These are phyloP conservation scores for Ammospiza nelsoni DNA, from an alignment of 2,113 vertebrate genomes.

Conservation along the genomic window DNA sequence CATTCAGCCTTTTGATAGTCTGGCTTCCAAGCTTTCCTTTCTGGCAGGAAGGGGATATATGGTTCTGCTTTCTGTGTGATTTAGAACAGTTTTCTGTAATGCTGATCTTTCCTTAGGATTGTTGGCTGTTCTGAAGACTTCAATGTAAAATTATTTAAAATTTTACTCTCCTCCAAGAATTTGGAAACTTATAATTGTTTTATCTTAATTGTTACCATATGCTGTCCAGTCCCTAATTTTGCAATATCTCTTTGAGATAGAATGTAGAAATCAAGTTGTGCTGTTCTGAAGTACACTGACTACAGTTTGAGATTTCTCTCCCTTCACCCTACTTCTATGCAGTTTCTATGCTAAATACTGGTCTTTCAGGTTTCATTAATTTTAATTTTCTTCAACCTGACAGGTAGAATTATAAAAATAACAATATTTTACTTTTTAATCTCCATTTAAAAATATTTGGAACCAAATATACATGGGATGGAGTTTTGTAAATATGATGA, in stretches of 20 bases:
- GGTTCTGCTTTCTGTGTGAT: background rate
- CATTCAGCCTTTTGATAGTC: background rate
- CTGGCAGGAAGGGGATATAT: background rate
- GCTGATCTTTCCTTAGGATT: background rate
- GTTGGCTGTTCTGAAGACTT: background rate
- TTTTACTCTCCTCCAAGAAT: background rate
- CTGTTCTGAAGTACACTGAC: background rate
- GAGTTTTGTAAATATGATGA: background rate
- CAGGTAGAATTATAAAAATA: background rate
- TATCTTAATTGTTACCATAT: constrained; percentile 38
- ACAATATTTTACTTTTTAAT: background rate
- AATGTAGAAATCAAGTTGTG: background rate
- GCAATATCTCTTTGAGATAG: background rate
- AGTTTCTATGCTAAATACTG: background rate
- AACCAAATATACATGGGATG: background rate
- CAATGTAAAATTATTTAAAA: background rate
- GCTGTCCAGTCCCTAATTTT: background rate
- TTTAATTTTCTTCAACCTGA: background rate
- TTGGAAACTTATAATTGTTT: background rate
- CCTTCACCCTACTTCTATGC: background rate
- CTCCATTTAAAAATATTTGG: background rate
- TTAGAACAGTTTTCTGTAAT: background rate
- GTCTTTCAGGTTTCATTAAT: background rate
- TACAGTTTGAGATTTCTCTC: background rate
- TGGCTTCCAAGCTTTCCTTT: background rate